Evolutionary conservation across 2,113 vertebrate genomes (phyloP).

Genomic region (Pachycephala philippinensis): DNA sequence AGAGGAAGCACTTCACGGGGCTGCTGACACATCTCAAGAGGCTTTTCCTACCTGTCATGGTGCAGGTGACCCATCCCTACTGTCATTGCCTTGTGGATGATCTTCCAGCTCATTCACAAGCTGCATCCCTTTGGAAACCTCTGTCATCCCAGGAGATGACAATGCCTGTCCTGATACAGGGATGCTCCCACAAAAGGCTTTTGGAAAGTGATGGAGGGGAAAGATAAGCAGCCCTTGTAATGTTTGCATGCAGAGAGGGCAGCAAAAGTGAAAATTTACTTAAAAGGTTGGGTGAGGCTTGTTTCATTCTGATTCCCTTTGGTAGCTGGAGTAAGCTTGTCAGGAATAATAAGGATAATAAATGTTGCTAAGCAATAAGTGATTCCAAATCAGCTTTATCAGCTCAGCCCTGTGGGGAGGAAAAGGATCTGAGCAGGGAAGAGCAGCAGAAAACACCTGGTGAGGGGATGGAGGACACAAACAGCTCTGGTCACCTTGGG

Average conservation of each 20-base stretch:
- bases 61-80: not conserved
- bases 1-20: not conserved
- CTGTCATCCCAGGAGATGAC: not conserved
- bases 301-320: not conserved
- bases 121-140: not conserved
- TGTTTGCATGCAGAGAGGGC: not conserved
- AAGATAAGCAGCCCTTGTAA: not conserved
- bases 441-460: not conserved
- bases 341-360: not conserved
- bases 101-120: not conserved
- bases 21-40: not conserved
- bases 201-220: not conserved
- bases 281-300: not conserved
- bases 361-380: conserved; percentile 33
- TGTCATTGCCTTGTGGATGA: not conserved
- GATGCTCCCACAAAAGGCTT: not conserved
- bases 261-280: not conserved
- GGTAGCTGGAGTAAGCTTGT: not conserved
- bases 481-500: not conserved
- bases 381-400: not conserved
- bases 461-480: not conserved
- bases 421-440: not conserved
- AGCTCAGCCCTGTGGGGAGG: not conserved
- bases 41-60: not conserved
- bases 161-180: too few species aligned